Conservation (phyloP, 1,140 invertebrate genomes). For the Trichonephila clavipes region DNA sequence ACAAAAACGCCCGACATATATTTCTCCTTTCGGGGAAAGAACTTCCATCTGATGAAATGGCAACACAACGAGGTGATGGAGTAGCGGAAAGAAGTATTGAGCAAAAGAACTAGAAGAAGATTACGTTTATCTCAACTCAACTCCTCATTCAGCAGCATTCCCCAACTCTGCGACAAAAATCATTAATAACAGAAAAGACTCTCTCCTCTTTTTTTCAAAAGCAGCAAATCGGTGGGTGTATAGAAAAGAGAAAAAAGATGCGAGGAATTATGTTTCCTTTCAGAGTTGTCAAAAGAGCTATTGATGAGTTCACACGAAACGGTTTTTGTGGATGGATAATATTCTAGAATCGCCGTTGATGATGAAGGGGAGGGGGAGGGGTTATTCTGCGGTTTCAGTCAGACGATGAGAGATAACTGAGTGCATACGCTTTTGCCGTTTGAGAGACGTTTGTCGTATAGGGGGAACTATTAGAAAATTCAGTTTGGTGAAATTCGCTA, state of each 20-base stretch:
- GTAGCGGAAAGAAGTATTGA: slow-evolving; percentile 33
- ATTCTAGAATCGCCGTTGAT: neutral
- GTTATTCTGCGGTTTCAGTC: slow-evolving; percentile 1
- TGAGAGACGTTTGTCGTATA: neutral
- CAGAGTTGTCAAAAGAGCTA: slow-evolving; percentile 48
- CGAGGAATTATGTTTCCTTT: slow-evolving; percentile 56
- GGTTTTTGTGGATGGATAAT: slow-evolving; percentile 4
- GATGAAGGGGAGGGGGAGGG: neutral
- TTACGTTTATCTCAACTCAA: neutral
- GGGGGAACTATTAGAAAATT: neutral
- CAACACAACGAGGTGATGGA: neutral
- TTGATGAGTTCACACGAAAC: slow-evolving; percentile 59
- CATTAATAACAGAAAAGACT: slow-evolving; percentile 64
- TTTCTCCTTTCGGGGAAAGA: too few species aligned
- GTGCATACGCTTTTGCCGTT: slow-evolving; percentile 1
- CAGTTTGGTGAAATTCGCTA: neutral
- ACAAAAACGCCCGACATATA: too few species aligned
- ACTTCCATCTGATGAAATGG: too few species aligned
- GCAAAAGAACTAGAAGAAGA: slow-evolving; percentile 30
- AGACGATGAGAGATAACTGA: slow-evolving; percentile 56
- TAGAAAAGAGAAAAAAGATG: slow-evolving; percentile 11
- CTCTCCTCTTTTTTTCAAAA: slow-evolving; percentile 41
- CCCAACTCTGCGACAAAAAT: slow-evolving; percentile 18
- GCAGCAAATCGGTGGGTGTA: neutral
- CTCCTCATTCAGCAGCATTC: neutral